phyloP scores from a whole-genome alignment of 2,113 vertebrate species.

The Alligator sinensis region DNA sequence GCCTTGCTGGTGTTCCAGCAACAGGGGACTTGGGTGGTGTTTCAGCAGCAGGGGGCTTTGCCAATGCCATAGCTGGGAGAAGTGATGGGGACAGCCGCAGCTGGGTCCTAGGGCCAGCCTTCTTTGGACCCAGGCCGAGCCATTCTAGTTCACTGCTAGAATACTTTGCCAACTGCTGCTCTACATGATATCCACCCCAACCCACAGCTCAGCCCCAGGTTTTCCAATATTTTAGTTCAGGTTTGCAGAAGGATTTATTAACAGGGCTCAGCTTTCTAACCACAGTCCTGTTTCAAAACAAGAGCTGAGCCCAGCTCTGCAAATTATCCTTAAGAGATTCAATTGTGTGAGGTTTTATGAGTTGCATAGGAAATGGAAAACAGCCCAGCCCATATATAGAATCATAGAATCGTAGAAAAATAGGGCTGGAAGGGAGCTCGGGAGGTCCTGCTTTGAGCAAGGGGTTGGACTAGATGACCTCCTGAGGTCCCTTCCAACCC shows the following conservation, averaged over 20 bases:
- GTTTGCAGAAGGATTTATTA: not conserved
- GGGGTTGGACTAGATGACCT: too few species aligned
- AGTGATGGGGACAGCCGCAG: too few species aligned
- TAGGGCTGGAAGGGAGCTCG: too few species aligned
- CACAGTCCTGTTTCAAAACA: not conserved
- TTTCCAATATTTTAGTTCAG: not conserved
- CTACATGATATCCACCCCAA: not conserved
- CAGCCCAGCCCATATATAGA: not conserved
- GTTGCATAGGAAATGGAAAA: not conserved
- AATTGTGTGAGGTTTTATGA: not conserved
- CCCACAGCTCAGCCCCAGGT: not conserved
- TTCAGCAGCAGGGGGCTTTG: rapidly evolving
- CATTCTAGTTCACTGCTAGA: too few species aligned
- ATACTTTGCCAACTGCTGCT: not conserved
- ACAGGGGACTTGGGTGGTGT: not conserved
- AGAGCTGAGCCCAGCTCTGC: not conserved
- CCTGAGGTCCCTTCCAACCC: too few species aligned
- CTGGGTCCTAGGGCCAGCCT: too few species aligned
- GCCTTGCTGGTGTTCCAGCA: not conserved
- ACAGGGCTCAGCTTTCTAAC: not conserved
- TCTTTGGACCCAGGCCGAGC: too few species aligned
- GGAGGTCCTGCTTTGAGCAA: too few species aligned
- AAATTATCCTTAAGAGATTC: not conserved
- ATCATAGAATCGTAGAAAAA: too few species aligned
- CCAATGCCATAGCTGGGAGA: not conserved